phyloP scores from a whole-genome alignment of 2,797 vertebrate species.

The Ctenopoma kingsleyae region DNA sequence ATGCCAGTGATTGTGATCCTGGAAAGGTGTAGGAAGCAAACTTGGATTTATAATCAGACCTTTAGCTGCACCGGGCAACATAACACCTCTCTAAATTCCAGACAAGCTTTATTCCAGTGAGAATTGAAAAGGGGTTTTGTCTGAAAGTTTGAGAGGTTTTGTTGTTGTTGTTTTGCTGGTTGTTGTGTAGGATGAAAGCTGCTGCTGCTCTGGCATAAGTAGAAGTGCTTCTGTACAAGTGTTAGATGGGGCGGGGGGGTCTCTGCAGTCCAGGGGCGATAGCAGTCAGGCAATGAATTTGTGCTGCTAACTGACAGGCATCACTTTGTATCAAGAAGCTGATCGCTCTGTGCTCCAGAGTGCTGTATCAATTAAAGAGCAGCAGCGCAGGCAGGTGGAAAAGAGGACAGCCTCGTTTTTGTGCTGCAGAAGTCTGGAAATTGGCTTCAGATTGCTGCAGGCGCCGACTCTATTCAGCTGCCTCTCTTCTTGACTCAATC shows the following conservation, averaged over 20 bases:
- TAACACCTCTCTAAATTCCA: slow-evolving; percentile 38
- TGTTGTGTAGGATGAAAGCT: slow-evolving; percentile 44
- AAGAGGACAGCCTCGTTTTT: slow-evolving; percentile 67
- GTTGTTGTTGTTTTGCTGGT: slow-evolving; percentile 48
- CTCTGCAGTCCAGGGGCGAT: slow-evolving; percentile 33
- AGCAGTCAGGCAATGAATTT: slow-evolving; percentile 35
- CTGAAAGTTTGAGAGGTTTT: slow-evolving; percentile 30
- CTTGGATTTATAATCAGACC: slow-evolving; percentile 58
- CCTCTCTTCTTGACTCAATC: slow-evolving; percentile 56
- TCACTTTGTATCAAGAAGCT: slow-evolving; percentile 69
- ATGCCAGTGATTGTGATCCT: slow-evolving; percentile 41
- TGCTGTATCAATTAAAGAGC: slow-evolving; percentile 69
- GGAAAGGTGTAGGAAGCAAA: slow-evolving; percentile 43
- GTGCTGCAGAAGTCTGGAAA: slow-evolving; percentile 62
- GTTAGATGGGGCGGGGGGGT: slow-evolving; percentile 7
- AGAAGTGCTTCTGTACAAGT: slow-evolving; percentile 20
- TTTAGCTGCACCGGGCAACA: slow-evolving; percentile 45
- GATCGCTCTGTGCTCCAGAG: slow-evolving; percentile 62
- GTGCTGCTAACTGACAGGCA: slow-evolving; percentile 68
- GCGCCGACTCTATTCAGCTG: slow-evolving; percentile 57
- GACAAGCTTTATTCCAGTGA: slow-evolving; percentile 38
- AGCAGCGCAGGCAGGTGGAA: slow-evolving; percentile 52
- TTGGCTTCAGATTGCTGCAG: slow-evolving; percentile 71
- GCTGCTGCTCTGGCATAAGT: slow-evolving; percentile 6
- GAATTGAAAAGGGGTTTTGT: slow-evolving; percentile 42